Conservation (phyloP, 2,113 vertebrate species). For the Pelusios castaneus region DNA sequence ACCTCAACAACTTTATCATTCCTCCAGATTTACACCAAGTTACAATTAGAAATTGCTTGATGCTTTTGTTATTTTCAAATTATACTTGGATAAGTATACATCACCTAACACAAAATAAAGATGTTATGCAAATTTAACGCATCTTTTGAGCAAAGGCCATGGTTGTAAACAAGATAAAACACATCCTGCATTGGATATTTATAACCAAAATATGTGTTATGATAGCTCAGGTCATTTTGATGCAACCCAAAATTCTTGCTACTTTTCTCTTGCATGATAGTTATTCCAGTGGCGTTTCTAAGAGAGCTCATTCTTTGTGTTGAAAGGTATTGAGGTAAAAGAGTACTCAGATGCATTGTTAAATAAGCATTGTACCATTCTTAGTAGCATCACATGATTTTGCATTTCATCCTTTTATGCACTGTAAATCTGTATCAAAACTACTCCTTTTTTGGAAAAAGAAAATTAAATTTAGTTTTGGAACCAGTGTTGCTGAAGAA, state of each 20-base stretch:
- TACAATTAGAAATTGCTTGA: neutral
- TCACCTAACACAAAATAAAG: neutral
- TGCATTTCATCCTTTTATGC: slow-evolving; percentile 19
- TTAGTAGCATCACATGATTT: slow-evolving; percentile 10
- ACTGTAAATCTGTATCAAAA: slow-evolving; percentile 32
- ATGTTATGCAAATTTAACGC: neutral
- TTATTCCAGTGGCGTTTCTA: slow-evolving; percentile 6
- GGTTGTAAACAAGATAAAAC: neutral
- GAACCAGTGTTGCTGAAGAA: neutral
- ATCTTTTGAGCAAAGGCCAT: neutral
- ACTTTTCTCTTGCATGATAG: neutral
- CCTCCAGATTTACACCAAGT: neutral
- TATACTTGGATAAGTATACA: neutral
- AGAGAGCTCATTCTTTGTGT: neutral
- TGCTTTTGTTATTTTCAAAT: neutral
- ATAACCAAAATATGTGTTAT: neutral
- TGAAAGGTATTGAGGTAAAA: neutral
- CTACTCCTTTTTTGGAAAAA: slow-evolving; percentile 35
- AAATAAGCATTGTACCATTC: slow-evolving; percentile 25
- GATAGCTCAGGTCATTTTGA: neutral
- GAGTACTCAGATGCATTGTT: neutral
- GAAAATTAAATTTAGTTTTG: neutral
- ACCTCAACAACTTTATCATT: neutral
- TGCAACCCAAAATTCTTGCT: neutral
- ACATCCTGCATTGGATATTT: neutral